Percentiles rank a stretch among this genome's conserved stretches.
These are phyloP conservation scores for Ophioderma brevispina DNA, from an alignment of 35 echinoderm and acorn worm species.

Conservation along the genomic window DNA sequence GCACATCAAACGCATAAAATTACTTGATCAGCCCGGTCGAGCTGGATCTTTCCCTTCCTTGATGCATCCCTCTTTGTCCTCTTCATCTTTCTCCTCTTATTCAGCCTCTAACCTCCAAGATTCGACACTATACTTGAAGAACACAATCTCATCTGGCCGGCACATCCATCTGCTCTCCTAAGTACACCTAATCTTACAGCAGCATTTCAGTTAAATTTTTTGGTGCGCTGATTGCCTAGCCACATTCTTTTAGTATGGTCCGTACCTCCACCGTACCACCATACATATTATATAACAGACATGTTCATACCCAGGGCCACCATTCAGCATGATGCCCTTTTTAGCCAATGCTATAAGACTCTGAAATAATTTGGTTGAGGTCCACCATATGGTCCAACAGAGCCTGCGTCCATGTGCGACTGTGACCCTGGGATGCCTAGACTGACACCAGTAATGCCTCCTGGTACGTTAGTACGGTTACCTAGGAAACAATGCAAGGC, in stretches of 20 bases:
- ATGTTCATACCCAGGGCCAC: not conserved
- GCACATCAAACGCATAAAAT: no score
- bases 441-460: constrained; percentile 36
- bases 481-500: constrained; percentile 13
- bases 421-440: constrained; percentile 45
- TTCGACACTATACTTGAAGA: no score
- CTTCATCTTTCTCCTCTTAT: no score
- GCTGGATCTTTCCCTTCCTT: no score
- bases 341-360: constrained; percentile 62
- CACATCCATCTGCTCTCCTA: not conserved
- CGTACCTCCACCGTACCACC: not conserved
- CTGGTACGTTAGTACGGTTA: constrained; percentile 41
- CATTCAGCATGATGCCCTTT: not conserved
- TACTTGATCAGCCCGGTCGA: no score
- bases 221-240: not conserved
- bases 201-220: not conserved
- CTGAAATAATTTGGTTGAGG: constrained; percentile 57
- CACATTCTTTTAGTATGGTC: not conserved
- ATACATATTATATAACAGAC: not conserved
- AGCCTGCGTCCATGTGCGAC: constrained; percentile 10
- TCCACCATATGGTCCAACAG: constrained; percentile 27
- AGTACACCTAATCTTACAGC: not conserved
- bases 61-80: no score
- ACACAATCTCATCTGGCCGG: no score
- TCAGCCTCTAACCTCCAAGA: no score